phyloP scores from a whole-genome alignment of 2,888 invertebrate genomes.

The Alsophila aescularia region DNA sequence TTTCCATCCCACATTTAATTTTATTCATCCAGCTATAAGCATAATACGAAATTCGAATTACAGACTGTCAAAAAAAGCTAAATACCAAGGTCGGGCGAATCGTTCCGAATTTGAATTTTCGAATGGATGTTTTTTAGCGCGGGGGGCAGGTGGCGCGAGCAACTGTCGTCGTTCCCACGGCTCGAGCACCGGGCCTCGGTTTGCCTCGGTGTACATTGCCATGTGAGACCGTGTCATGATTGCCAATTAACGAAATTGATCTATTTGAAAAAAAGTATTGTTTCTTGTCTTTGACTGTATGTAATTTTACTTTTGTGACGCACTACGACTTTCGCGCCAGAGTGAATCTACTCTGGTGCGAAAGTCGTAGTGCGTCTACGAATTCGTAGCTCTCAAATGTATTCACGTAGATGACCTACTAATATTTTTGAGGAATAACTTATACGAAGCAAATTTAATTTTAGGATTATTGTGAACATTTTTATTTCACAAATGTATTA shows the following conservation, averaged over 20 bases:
- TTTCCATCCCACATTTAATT: conserved; percentile 16
- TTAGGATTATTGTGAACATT: no score
- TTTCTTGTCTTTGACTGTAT: conserved; percentile 13
- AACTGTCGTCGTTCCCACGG: conserved; percentile 83
- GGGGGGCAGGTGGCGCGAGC: conserved; percentile 73
- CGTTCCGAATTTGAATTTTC: conserved; percentile 75
- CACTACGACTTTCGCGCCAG: no score
- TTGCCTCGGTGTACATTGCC: conserved; percentile 50
- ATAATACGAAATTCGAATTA: conserved; percentile 35
- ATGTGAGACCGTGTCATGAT: conserved; percentile 70
- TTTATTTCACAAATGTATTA: no score
- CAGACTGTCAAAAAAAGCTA: conserved; percentile 38
- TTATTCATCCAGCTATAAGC: conserved; percentile 13
- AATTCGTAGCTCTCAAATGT: not conserved
- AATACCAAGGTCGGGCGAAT: conserved; percentile 73
- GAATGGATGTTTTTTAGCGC: conserved; percentile 73
- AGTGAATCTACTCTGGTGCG: not conserved
- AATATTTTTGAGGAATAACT: no score
- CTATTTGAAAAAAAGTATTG: conserved; percentile 29
- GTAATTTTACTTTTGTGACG: not conserved
- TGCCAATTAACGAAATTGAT: conserved; percentile 75
- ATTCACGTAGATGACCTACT: no score
- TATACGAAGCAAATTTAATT: no score
- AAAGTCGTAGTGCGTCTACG: conserved; percentile 6
- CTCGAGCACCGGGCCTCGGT: conserved; percentile 68